These are phyloP conservation scores for Linnaemya vulpina DNA, from an alignment of 2,888 invertebrate species.

Conservation along the genomic window DNA sequence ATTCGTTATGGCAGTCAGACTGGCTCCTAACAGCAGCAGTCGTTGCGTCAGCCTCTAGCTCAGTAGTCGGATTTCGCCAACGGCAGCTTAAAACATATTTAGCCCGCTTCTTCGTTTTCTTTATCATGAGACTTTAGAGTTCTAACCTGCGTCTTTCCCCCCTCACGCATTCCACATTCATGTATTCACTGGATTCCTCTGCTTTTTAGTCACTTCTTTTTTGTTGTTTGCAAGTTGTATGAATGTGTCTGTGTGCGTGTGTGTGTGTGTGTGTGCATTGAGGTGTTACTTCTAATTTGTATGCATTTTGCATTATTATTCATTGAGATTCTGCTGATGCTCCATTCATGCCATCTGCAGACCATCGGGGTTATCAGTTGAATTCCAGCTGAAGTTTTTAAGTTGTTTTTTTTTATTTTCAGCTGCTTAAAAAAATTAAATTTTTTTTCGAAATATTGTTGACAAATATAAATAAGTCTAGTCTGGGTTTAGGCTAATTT, in stretches of 20 bases:
- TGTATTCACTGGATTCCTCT: not conserved
- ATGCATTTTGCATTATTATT: slow-evolving; percentile 47
- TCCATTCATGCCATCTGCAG: slow-evolving; percentile 27
- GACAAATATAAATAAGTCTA: too few relatives aligned
- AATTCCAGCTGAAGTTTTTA: slow-evolving; percentile 9
- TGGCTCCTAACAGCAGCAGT: slow-evolving; percentile 60
- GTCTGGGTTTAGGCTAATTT: slow-evolving; percentile 20
- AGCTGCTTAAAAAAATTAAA: slow-evolving; percentile 13
- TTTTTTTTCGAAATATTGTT: too few relatives aligned
- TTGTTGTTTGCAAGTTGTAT: not conserved
- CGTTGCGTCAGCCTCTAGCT: slow-evolving; percentile 31
- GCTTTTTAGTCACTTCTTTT: slow-evolving; percentile 18
- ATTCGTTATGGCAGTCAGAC: slow-evolving; percentile 70
- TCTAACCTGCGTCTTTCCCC: slow-evolving; percentile 7
- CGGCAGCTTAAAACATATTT: slow-evolving; percentile 53
- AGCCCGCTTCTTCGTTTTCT: slow-evolving; percentile 33
- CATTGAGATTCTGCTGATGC: slow-evolving; percentile 16
- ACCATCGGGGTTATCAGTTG: slow-evolving; percentile 42
- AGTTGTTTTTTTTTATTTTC: slow-evolving; percentile 12
- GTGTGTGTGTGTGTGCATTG: not conserved
- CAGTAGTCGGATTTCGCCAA: slow-evolving; percentile 56
- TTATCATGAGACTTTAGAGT: not conserved
- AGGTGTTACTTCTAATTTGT: slow-evolving; percentile 42
- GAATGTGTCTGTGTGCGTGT: not conserved
- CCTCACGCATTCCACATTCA: not conserved